phyloP scores from a whole-genome alignment of 2,797 vertebrate genomes.

The Muscicapa striata region DNA sequence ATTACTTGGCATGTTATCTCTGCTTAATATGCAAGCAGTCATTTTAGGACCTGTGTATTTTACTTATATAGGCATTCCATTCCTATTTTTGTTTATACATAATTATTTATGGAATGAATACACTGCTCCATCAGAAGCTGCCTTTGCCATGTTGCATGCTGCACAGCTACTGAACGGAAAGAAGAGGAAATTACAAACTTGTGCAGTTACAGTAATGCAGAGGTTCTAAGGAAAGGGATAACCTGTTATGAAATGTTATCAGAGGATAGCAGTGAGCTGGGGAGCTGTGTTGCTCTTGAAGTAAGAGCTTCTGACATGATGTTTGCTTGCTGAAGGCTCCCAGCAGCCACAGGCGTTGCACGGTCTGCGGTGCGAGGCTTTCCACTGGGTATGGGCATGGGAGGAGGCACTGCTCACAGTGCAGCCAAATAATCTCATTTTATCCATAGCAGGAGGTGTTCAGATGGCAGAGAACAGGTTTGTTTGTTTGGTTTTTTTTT shows the following conservation, averaged over 20 bases:
- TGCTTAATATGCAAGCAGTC: not conserved
- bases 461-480: not conserved
- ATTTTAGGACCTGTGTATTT: not conserved
- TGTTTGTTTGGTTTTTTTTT: too few relatives aligned
- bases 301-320: not conserved
- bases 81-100: not conserved
- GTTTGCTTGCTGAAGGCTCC: not conserved
- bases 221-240: not conserved
- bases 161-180: not conserved
- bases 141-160: accelerated
- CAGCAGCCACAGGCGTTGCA: not conserved
- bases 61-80: not conserved
- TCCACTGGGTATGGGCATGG: accelerated
- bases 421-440: not conserved
- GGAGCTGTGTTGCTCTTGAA: not conserved
- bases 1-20: not conserved
- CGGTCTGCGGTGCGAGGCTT: accelerated
- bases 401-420: not conserved
- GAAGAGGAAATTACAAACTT: not conserved
- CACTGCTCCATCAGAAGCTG: not conserved
- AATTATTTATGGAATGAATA: not conserved
- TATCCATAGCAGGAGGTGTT: not conserved
- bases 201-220: not conserved
- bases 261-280: not conserved
- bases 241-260: not conserved